These are phyloP conservation scores for Atta texana DNA, from an alignment of 1,140 invertebrate genomes.

Conservation along the genomic window DNA sequence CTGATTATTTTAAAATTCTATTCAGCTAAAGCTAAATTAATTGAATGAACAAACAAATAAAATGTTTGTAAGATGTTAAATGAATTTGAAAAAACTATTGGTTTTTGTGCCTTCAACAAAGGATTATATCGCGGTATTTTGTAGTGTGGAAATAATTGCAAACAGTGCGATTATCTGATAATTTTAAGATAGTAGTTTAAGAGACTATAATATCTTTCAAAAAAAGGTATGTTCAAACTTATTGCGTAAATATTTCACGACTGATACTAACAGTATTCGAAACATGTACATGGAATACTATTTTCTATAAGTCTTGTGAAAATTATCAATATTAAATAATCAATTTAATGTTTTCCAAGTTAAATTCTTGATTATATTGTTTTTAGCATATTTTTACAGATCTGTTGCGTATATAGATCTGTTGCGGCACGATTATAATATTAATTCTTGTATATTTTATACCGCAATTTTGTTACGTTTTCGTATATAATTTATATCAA, in stretches of 20 bases:
- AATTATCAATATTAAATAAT: neutral
- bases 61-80: neutral
- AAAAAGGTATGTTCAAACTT: neutral
- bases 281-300: neutral
- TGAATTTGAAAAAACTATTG: neutral
- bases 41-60: neutral
- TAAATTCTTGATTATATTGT: neutral
- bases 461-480: slow-evolving; percentile 37
- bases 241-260: slow-evolving; percentile 2
- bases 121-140: neutral
- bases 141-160: neutral
- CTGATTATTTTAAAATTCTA: neutral
- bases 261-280: slow-evolving; percentile 19
- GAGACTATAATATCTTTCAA: neutral
- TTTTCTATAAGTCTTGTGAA: slow-evolving; percentile 1
- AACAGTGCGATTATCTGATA: neutral
- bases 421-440: slow-evolving; percentile 12
- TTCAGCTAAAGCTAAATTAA: neutral
- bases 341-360: neutral
- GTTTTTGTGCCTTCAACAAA: neutral
- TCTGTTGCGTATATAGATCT: slow-evolving; percentile 13
- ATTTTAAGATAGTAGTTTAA: slow-evolving; percentile 1
- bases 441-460: slow-evolving; percentile 48
- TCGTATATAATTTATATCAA: slow-evolving; percentile 56
- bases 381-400: slow-evolving; percentile 41